Base-by-base conservation (phyloP, 35 echinoderm and acorn worm genomes). In the Apostichopus californicus region DNA sequence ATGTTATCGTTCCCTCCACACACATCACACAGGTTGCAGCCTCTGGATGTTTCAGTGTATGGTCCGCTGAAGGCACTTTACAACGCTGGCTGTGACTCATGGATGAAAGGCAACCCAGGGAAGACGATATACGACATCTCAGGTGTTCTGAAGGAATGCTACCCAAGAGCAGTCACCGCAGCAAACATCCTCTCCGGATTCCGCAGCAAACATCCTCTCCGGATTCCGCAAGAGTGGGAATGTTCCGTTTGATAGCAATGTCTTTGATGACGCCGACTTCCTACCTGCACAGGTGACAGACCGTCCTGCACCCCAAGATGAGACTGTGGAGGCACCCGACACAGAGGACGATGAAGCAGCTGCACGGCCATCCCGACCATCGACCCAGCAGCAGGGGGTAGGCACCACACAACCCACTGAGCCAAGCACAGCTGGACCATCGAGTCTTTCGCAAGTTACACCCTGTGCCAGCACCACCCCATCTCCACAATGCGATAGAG, bases 31-130 rank as follows among this genome's bases (percentile, higher is more conserved):
- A 89, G 58, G 66, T 70, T 89, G 17, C 87, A 73, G 52, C 87
- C 66, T n/a, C 87, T 89, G 7, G 87, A 89, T 54, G 20, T 52
- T 21, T 66, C 57, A 15, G 79, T 81, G 66, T 89, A 89, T 89
- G 87, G 87, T 25, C 87, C 87, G 13, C 66, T 89, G n/a, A 89
- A 89, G 23, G 55, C 54, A 87, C 14, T 28, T 2, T 56, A 59
- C 54, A 87, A 87, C 23, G 52, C 54, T 18, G 85, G 23, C 21
- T 57, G 55, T 87, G 58, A 87, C n/a, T 15, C 12, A 13, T 87
- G 85, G 85, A 87, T 87, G 85, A 87, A 25, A 18, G 57, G 54
- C 55, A 87, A 64, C 85, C 85, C 85, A 87, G 85, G 85, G n/a
- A 56, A 87, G 52, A 87, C 85, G 23, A 87, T 87, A n/a, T 87